Base-by-base conservation (phyloP, 2,888 invertebrate species). In the Branchinecta sandiegonensis region DNA sequence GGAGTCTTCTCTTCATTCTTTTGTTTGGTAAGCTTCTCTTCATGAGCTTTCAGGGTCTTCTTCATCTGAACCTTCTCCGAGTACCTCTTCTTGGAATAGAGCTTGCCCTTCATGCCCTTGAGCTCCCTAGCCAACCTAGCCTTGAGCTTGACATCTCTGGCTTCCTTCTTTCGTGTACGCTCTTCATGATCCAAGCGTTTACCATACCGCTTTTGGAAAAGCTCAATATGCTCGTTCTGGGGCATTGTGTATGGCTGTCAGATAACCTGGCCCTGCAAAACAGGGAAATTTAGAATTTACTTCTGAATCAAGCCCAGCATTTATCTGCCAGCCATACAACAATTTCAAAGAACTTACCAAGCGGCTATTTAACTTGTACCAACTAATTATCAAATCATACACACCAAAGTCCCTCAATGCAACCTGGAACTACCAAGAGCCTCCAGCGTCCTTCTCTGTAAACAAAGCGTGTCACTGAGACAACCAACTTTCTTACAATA, bases 11-110 rank as follows among this genome's bases (percentile, higher is more conserved):
- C 85, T 77, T 90, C 88, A 74, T 89, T 88, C 78, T 89, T 89
- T 74, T 81, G 80, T 72, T 80, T 80, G 8, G 89, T 88, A 78
- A 91, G 87, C 77, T 89, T 91, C 78, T 97, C 94, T 78, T 99
- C 96, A 76, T 99, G 97, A 68, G 94, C 91, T 77, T 93, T 91
- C 72, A 99, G 91, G 76, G 94, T 95, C 83, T 95, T 97, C 80
- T 96, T 95, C 88, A 97, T 95, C 78, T 96, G 95, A 72, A 99
- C 91, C 82, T 99, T 99, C 78, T 99, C 99, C 82, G 93, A 89
- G 75, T 94, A 88, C 8, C 99, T 85, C 78, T 96, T 86, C 77
- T 95, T 96, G 78, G 97, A 95, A 80, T 89, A 96, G 69, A 99
- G 82, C 80, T 99, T 99, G 0, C 99, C 99, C 78, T 95, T 97